Conservation (phyloP, 2,888 invertebrate genomes). For the Carcina quercana region DNA sequence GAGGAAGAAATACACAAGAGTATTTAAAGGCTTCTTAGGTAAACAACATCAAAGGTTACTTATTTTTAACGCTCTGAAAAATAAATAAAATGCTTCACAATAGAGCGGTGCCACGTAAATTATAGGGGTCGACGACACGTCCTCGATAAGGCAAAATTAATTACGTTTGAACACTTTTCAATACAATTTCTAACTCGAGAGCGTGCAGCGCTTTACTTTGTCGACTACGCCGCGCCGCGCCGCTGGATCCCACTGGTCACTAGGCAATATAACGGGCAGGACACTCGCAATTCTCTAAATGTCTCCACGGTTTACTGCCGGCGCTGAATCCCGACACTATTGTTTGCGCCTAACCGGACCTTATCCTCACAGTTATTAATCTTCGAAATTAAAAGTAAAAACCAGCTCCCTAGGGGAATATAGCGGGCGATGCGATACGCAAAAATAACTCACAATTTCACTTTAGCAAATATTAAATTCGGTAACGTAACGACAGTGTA, state of each 20-base stretch:
- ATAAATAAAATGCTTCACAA: constrained; percentile 18
- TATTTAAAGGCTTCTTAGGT: too few species aligned
- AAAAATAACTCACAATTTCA: neutral
- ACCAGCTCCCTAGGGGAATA: constrained; percentile 2
- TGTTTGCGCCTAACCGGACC: constrained; percentile 33
- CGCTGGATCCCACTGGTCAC: constrained; percentile 1
- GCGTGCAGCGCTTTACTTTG: neutral
- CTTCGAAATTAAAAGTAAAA: constrained; percentile 33
- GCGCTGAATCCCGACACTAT: constrained; percentile 29
- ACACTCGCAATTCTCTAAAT: constrained; percentile 29
- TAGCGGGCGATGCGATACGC: too few species aligned
- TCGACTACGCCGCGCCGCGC: neutral
- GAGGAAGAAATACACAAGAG: too few species aligned
- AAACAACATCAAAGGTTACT: too few species aligned
- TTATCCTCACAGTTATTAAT: constrained; percentile 40
- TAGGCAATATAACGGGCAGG: constrained; percentile 15
- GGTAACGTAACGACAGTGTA: neutral
- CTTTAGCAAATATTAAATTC: constrained; percentile 4
- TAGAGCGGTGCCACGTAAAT: constrained; percentile 7
- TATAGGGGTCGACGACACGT: constrained; percentile 7
- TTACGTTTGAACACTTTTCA: constrained; percentile 13
- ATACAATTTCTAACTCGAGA: constrained; percentile 7
- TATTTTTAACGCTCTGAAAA: constrained; percentile 4
- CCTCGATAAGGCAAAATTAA: constrained; percentile 11
- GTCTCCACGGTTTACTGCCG: constrained; percentile 23